Evolutionary conservation across 2,113 vertebrate genomes (phyloP).

Genomic region (Emberiza fucata): DNA sequence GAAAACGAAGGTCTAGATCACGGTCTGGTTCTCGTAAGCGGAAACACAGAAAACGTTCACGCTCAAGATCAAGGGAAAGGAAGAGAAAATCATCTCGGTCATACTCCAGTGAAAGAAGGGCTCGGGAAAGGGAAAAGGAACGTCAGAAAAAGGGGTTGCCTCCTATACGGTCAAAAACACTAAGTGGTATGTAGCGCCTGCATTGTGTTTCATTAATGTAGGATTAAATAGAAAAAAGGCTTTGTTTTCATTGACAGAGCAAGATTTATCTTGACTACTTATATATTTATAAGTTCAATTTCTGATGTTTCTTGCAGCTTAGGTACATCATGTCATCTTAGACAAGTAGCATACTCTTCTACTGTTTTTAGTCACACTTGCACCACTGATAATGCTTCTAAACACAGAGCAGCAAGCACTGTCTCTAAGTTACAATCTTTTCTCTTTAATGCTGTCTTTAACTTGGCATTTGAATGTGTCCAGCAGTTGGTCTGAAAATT

Average conservation of each 20-base stretch:
- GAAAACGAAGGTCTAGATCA: conserved; percentile 91
- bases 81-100: conserved; percentile 94
- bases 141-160: conserved; percentile 96
- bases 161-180: conserved; percentile 89
- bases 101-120: conserved; percentile 92
- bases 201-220: background rate
- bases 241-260: background rate
- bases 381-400: background rate
- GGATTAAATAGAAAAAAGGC: background rate
- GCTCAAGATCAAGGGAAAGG: conserved; percentile 92
- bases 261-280: background rate
- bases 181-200: conserved; percentile 81
- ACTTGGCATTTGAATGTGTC: background rate
- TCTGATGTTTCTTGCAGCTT: background rate
- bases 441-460: background rate
- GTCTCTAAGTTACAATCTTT: background rate
- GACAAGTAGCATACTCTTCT: background rate
- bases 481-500: background rate
- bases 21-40: conserved; percentile 95
- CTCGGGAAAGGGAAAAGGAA: conserved; percentile 93
- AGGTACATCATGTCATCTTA: background rate
- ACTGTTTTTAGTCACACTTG: background rate
- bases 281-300: background rate
- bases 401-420: background rate
- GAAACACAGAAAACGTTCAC: conserved; percentile 93